Evolutionary conservation across 1,140 invertebrate species (phyloP).

Genomic region (Holotrichia oblita): DNA sequence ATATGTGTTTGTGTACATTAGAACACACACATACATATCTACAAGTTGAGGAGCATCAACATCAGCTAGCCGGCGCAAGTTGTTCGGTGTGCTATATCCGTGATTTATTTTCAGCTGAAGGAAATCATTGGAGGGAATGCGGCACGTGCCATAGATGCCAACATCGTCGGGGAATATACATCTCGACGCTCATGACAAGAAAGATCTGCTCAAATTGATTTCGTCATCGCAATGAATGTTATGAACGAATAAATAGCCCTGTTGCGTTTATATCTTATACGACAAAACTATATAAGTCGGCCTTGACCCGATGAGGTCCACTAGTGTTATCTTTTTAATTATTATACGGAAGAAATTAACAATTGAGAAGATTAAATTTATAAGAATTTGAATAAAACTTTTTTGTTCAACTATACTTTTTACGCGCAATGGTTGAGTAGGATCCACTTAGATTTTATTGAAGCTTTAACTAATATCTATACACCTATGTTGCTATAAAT

Average conservation of each 20-base stretch:
- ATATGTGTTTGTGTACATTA: not conserved
- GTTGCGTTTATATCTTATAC: not conserved
- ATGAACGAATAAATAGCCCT: not conserved
- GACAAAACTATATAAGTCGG: not conserved
- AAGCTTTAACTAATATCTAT: too few relatives aligned
- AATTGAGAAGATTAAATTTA: not conserved
- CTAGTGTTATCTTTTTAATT: not conserved
- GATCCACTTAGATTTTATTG: too few relatives aligned
- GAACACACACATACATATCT: not conserved
- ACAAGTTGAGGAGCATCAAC: not conserved
- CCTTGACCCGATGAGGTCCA: not conserved
- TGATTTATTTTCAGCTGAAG: conserved; percentile 3
- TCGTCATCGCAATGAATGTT: conserved; percentile 6
- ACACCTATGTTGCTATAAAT: too few relatives aligned
- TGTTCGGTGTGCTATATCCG: not conserved
- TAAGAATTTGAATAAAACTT: not conserved
- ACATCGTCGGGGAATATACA: not conserved
- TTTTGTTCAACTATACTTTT: too few relatives aligned
- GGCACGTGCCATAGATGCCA: conserved; percentile 26
- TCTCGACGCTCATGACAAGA: not conserved
- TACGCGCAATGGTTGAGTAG: too few relatives aligned
- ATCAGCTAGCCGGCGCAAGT: not conserved
- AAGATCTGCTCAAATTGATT: not conserved
- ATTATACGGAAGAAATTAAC: too few relatives aligned
- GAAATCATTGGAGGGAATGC: not conserved